Evolutionary conservation across 2,113 vertebrate species (phyloP).

Genomic region (Meriones unguiculatus): DNA sequence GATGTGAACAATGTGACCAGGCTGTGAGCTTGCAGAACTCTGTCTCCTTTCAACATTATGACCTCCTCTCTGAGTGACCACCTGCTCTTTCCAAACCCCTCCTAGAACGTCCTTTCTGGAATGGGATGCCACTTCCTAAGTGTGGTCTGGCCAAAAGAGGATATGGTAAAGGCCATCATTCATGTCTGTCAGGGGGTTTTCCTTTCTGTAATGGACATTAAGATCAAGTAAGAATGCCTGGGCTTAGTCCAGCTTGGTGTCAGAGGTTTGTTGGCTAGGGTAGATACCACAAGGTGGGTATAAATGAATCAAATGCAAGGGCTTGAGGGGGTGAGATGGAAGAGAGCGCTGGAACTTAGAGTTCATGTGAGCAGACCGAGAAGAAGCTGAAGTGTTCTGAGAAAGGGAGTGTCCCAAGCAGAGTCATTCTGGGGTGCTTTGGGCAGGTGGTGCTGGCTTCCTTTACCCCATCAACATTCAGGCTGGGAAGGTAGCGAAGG

Average conservation of each 20-base stretch:
- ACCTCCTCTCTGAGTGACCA: background rate
- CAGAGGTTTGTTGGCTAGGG: background rate
- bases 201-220: conserved; percentile 56
- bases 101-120: conserved; percentile 46
- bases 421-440: background rate
- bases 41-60: background rate
- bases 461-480: background rate
- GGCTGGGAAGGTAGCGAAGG: background rate
- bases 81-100: conserved; percentile 16
- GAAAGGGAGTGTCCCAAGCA: conserved; percentile 50
- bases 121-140: conserved; percentile 9
- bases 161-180: background rate
- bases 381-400: conserved; percentile 27
- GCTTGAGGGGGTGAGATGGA: background rate
- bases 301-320: background rate
- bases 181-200: background rate
- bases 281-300: background rate
- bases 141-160: background rate
- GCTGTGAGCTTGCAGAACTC: background rate
- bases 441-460: background rate
- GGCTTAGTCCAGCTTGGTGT: background rate
- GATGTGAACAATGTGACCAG: background rate
- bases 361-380: conserved; percentile 5
- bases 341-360: conserved; percentile 12
- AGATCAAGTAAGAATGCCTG: background rate